Evolutionary conservation across 1,140 invertebrate genomes (phyloP).

Genomic region (Lepidurus arcticus): DNA sequence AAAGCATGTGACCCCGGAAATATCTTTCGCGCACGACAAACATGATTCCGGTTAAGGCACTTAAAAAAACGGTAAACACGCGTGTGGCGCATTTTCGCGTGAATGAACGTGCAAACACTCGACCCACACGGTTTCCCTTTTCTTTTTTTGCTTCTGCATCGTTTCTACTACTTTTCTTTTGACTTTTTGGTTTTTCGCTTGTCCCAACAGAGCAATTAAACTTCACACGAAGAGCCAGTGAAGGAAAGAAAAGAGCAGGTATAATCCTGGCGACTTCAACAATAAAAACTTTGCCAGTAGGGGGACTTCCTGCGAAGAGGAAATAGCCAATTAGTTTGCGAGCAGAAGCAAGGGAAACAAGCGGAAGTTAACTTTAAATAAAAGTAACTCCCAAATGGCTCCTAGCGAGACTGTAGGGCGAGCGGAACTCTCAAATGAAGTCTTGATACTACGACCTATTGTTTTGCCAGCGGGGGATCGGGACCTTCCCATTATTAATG

Average conservation of each 20-base stretch:
- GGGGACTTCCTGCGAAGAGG: slow-evolving; percentile 7
- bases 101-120: slow-evolving; percentile 8
- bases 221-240: neutral
- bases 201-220: slow-evolving; percentile 18
- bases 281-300: slow-evolving; percentile 1
- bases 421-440: neutral
- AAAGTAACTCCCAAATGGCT: neutral
- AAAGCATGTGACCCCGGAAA: slow-evolving; percentile 7
- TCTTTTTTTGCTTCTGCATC: neutral
- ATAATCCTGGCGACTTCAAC: neutral
- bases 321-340: slow-evolving; percentile 5
- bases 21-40: slow-evolving; percentile 4
- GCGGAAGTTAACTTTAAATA: slow-evolving; percentile 15
- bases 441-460: neutral
- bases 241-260: neutral
- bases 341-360: slow-evolving; percentile 1
- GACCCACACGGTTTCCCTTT: neutral
- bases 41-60: neutral
- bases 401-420: neutral
- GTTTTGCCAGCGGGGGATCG: neutral
- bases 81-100: slow-evolving; percentile 3
- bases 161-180: neutral
- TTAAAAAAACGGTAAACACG: neutral
- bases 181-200: neutral
- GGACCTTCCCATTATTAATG: neutral